Conservation (phyloP, 2,797 vertebrate genomes). For the Odontamblyopus rebecca region DNA sequence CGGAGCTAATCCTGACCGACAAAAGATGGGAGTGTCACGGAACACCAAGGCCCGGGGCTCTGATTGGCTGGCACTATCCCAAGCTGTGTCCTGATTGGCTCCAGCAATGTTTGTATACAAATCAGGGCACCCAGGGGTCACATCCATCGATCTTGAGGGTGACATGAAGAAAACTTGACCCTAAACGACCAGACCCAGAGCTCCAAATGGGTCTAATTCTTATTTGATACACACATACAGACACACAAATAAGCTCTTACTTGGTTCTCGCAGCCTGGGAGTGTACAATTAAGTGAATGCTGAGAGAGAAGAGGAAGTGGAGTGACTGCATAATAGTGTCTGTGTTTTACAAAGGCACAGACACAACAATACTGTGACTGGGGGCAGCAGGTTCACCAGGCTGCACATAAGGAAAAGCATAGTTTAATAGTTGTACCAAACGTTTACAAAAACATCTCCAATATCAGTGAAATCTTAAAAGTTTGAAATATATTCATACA, state of each 20-base stretch:
- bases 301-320: slow-evolving; percentile 54
- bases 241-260: slow-evolving; percentile 39
- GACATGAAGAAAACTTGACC: slow-evolving; percentile 73
- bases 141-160: slow-evolving; percentile 75
- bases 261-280: slow-evolving; percentile 58
- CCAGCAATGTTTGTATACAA: slow-evolving; percentile 71
- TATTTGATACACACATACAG: slow-evolving; percentile 55
- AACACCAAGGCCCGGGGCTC: slow-evolving; percentile 57
- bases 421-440: not conserved
- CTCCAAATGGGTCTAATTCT: slow-evolving; percentile 66
- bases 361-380: slow-evolving; percentile 64
- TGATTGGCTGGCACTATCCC: slow-evolving; percentile 66
- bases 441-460: slow-evolving; percentile 16
- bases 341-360: slow-evolving; percentile 63
- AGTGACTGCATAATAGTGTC: slow-evolving; percentile 69
- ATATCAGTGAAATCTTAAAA: not conserved
- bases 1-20: slow-evolving; percentile 76
- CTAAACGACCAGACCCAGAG: slow-evolving; percentile 55
- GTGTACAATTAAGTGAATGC: slow-evolving; percentile 65
- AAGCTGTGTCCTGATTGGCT: slow-evolving; percentile 69
- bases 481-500: not conserved
- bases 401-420: slow-evolving; percentile 23
- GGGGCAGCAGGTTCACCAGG: slow-evolving; percentile 54
- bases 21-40: slow-evolving; percentile 73
- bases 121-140: slow-evolving; percentile 71